Evolutionary conservation across 2,797 vertebrate genomes (phyloP).

Genomic region (Hephaestus fuliginosus): DNA sequence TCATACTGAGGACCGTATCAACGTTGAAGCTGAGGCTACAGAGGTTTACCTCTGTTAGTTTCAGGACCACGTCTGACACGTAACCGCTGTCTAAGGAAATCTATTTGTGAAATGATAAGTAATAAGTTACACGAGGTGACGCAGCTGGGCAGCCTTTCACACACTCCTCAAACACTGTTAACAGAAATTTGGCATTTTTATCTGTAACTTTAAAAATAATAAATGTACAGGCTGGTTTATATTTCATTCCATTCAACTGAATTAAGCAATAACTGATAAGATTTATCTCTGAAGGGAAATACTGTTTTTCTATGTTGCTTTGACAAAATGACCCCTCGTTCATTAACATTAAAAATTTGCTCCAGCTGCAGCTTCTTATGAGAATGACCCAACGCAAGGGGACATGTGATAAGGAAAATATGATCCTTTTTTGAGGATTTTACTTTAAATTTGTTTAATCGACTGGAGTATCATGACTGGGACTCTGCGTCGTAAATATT

Average conservation of each 20-base stretch:
- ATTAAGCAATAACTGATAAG: neutral
- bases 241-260: constrained; percentile 19
- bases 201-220: neutral
- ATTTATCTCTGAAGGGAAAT: no score
- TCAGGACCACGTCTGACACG: constrained; percentile 1
- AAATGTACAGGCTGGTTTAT: neutral
- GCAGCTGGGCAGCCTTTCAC: neutral
- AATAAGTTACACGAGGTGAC: neutral
- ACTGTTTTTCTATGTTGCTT: no score
- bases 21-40: neutral
- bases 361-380: no score
- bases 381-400: no score
- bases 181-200: no score
- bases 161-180: neutral
- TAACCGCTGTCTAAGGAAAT: neutral
- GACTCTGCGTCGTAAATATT: neutral
- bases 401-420: constrained; percentile 14
- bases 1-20: neutral
- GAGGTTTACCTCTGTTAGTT: neutral
- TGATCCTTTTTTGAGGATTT: constrained; percentile 9
- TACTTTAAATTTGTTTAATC: neutral
- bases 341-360: no score
- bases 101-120: neutral
- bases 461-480: no score
- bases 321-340: no score